phyloP scores from a whole-genome alignment of 1,140 invertebrate species.

The Dendroctonus ponderosae region DNA sequence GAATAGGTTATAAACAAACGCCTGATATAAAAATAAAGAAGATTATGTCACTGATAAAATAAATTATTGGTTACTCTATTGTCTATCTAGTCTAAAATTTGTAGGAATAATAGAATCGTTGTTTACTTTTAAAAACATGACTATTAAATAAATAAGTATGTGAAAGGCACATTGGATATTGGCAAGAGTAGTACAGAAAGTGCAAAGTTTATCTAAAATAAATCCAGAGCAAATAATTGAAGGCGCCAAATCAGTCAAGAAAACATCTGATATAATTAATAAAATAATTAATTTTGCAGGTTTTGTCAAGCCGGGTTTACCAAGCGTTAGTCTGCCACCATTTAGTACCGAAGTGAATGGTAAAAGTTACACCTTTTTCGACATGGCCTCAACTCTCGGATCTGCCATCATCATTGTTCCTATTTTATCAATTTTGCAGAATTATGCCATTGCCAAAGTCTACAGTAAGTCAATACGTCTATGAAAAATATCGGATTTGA shows the following conservation, averaged over 20 bases:
- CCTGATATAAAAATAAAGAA: too few relatives aligned
- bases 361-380: conserved; percentile 64
- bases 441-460: conserved; percentile 79
- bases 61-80: too few relatives aligned
- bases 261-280: too few relatives aligned
- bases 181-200: too few relatives aligned
- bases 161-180: too few relatives aligned
- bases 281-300: conserved; percentile 48
- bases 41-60: too few relatives aligned
- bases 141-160: too few relatives aligned
- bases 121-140: neutral
- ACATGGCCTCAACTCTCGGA: conserved; percentile 66
- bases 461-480: conserved; percentile 61
- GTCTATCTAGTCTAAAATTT: too few relatives aligned
- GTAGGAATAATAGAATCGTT: neutral
- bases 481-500: conserved; percentile 7
- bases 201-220: too few relatives aligned
- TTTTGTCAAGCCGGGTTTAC: conserved; percentile 68
- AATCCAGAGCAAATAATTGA: too few relatives aligned
- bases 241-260: too few relatives aligned
- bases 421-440: conserved; percentile 75
- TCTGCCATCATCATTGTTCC: conserved; percentile 78
- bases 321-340: conserved; percentile 61
- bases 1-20: too few relatives aligned
- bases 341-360: conserved; percentile 64